Conservation (phyloP, 2,113 vertebrate species). For the Bolborhynchus lineola region DNA sequence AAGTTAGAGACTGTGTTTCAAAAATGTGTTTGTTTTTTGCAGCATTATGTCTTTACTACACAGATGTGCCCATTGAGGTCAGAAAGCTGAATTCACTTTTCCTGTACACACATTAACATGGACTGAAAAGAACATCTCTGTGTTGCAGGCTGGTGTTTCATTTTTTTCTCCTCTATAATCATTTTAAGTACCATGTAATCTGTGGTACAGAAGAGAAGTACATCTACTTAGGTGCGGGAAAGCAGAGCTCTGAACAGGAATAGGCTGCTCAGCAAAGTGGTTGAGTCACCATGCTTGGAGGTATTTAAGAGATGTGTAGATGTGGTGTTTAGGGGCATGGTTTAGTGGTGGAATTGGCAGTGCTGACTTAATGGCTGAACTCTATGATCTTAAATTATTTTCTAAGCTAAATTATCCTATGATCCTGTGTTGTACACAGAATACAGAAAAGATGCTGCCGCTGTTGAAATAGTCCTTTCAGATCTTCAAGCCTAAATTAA, state of each 20-base stretch:
- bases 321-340: background rate
- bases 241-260: background rate
- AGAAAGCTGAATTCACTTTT: background rate
- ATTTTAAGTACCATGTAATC: background rate
- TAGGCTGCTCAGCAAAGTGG: background rate
- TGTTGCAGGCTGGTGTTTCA: background rate
- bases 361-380: background rate
- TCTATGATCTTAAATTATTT: background rate
- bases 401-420: background rate
- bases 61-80: accelerated
- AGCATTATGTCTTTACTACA: background rate
- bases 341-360: background rate
- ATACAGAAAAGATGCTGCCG: background rate
- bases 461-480: background rate
- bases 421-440: background rate
- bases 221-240: background rate
- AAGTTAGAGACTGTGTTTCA: background rate
- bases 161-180: background rate
- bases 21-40: background rate
- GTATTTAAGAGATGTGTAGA: background rate
- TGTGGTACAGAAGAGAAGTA: background rate
- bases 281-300: background rate
- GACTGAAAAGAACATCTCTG: background rate
- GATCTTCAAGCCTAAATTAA: background rate
- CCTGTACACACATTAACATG: background rate